Evolutionary conservation across 1,140 invertebrate genomes (phyloP), one percentile per base, ranked within the genome.

Genomic region (Chrysomallon squamiferum): DNA sequence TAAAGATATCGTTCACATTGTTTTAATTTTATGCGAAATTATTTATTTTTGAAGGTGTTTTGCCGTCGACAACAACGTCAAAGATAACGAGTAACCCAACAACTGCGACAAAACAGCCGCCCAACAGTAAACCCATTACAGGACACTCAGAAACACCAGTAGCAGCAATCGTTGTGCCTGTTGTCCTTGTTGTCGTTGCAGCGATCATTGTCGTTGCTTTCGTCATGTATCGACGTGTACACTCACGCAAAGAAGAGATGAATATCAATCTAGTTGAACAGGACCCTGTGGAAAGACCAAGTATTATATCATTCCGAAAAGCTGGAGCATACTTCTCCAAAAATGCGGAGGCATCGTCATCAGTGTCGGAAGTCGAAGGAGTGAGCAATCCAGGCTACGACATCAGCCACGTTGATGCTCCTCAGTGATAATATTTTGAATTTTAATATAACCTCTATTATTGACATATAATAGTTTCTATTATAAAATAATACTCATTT

Each of bases 291-390:
- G 29, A 22, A 3, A 41, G 30, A 15, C 50, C 65, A 18, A 20
- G 30, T 15, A 22, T 29, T 5, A 30, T 59, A 30, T 41, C 57
- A n/a, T 30, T 59, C 57, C 9, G 57, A 18, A 20, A 35, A 33
- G 25, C 18, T 9, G 29, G 20, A 25, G 41, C 41, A 22, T 60
- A 25, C 38, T 41, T 60, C 11, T 60, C 33, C 38, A 60, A 47
- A 29, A 18, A 49, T 88, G 38, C 85, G 84, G 25, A 62, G 30
- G 27, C 22, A 15, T 38, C 35, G 35, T 38, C 35, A 15, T 7
- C 35, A 15, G n/a, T n/a, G 2, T 49, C n/a, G 25, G 45, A 45
- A 11, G 38, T 27, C 4, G 30, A n/a, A 20, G n/a, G 50, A 22
- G 25, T 54, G 50, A 54, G 50, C 50, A 54, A 54, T 27, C 50